Evolutionary conservation across 2,113 vertebrate genomes (phyloP).

Genomic region (Heterotilapia buettikoferi): DNA sequence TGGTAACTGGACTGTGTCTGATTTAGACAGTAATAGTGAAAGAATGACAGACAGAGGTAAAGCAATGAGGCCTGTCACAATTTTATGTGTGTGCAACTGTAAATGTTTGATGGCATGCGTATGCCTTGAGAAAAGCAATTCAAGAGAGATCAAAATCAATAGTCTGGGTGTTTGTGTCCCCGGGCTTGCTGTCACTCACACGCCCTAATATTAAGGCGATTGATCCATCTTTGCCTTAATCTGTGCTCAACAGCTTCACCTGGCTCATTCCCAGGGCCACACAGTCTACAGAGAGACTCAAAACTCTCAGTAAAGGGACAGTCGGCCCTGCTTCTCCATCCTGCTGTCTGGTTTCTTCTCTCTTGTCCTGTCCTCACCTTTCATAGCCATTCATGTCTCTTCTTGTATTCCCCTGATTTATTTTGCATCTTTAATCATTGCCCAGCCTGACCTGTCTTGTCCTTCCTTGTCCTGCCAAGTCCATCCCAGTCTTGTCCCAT

Average conservation of each 20-base stretch:
- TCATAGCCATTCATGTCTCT: neutral
- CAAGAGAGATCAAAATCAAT: constrained; percentile 66
- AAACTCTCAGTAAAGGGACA: neutral
- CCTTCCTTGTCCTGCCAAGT: neutral
- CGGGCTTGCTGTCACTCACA: constrained; percentile 27
- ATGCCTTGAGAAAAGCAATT: constrained; percentile 10
- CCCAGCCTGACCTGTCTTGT: neutral
- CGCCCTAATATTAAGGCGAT: neutral
- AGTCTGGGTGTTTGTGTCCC: constrained; percentile 44
- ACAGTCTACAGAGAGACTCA: neutral
- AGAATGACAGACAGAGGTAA: neutral
- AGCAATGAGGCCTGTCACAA: neutral
- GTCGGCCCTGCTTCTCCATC: neutral
- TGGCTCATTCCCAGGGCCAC: constrained; percentile 50
- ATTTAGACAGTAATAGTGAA: neutral
- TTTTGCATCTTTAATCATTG: neutral
- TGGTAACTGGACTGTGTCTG: neutral
- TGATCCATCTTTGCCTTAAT: constrained; percentile 43
- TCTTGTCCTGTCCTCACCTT: neutral
- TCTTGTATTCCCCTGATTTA: neutral
- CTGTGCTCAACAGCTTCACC: constrained; percentile 44
- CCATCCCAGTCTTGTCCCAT: neutral
- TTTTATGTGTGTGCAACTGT: neutral
- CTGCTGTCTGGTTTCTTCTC: neutral
- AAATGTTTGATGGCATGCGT: neutral